Base-by-base conservation (phyloP, 2,888 invertebrate species). In the Lobophora halterata region DNA sequence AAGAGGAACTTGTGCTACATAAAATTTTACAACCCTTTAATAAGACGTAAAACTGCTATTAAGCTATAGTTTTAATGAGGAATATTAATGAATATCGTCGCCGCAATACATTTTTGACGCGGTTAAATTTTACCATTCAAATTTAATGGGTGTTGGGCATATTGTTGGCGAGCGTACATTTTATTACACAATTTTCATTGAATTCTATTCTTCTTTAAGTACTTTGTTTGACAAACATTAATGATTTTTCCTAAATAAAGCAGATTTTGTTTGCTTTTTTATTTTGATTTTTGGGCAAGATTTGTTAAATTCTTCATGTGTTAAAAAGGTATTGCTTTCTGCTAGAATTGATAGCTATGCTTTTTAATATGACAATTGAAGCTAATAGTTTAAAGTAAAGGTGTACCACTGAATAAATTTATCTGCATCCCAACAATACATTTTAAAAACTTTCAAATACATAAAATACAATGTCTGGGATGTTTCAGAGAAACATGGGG, bases 21-120 rank as follows among this genome's bases (percentile, higher is more conserved):
- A 79, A 86, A 86, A 82, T 82, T 87, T 85, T 76, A 85, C 59
- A 86, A 86, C 83, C 85, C 86, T 85, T 87, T 86, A 85, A 80
- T 82, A 83, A 79, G 76, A 79, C 77, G 72, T 81, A 73, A 82
- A 83, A 82, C 65, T 70, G 74, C 71, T 63, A 69, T 75, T 73
- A 75, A 73, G 68, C 64, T 71, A 57, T 66, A 67, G 71, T 71
- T 74, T 75, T 75, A 78, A 77, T 71, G 68, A 66, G 61, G 77
- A 77, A 79, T 82, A 82, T 81, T 83, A 82, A 82, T 79, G 71
- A 76, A 72, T 72, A 75, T 76, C 64, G 70, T 61, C 61, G 65
- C 81, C 78, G 58, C 78, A 74, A 70, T 66, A 71, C 72, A 71
- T 73, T 75, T 71, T 65, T 61, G 55, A 48, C 31, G 60, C 40